These are phyloP conservation scores for Thaleichthys pacificus DNA, from an alignment of 2,797 vertebrate species.

Conservation along the genomic window DNA sequence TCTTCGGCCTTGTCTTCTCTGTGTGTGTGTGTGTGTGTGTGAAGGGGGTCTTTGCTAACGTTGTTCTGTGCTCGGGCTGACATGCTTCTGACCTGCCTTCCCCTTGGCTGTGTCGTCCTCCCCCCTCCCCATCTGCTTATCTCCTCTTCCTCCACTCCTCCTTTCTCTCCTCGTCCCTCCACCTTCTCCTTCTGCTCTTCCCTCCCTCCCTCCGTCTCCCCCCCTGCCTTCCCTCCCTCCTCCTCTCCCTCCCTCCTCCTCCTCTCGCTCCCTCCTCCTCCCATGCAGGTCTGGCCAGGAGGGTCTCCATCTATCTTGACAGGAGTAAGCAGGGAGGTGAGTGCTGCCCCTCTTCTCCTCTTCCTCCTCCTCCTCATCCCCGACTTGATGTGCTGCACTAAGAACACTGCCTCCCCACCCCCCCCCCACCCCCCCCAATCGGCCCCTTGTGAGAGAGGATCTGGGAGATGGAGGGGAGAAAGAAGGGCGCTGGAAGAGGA, in stretches of 20 bases:
- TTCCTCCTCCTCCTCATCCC: background rate
- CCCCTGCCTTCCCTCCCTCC: slow-evolving; percentile 4
- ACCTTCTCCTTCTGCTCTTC: background rate
- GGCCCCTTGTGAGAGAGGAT: background rate
- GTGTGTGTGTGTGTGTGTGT: background rate
- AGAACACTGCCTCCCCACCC: background rate
- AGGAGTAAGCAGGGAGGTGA: slow-evolving; percentile 94
- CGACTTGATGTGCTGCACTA: slow-evolving; percentile 20
- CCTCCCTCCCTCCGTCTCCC: background rate
- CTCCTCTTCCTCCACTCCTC: too few species aligned
- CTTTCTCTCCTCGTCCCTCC: too few species aligned
- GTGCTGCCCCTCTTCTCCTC: slow-evolving; percentile 67
- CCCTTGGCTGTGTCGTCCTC: slow-evolving; percentile 31
- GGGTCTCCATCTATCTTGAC: slow-evolving; percentile 94
- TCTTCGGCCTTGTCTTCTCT: too few species aligned
- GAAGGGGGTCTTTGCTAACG: slow-evolving; percentile 58
- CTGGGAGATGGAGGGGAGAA: slow-evolving; percentile 21
- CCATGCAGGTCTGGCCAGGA: slow-evolving; percentile 87
- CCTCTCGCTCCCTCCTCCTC: slow-evolving; percentile 25
- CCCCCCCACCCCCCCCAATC: background rate
- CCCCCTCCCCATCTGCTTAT: slow-evolving; percentile 29
- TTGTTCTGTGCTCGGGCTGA: slow-evolving; percentile 63
- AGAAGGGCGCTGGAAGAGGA: background rate
- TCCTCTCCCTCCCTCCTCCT: slow-evolving; percentile 19
- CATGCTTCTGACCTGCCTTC: slow-evolving; percentile 28